Conservation (phyloP, 2,113 vertebrate genomes). For the Upupa epops region DNA sequence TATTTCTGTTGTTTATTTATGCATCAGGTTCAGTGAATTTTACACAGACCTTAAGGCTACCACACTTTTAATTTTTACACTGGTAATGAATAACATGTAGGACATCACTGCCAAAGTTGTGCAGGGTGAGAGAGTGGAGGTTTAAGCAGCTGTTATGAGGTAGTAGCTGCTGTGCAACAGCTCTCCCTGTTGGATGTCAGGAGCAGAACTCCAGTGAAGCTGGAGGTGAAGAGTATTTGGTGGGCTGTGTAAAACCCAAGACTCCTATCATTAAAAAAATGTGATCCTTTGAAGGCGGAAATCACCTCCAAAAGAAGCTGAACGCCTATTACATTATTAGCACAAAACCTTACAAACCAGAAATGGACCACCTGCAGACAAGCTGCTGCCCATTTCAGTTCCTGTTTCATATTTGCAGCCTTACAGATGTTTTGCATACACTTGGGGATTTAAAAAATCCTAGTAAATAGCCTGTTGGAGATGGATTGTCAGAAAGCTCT, state of each 20-base stretch:
- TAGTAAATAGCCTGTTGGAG: conserved; percentile 25
- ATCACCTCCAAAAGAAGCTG: conserved; percentile 30
- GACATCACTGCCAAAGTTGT: neutral
- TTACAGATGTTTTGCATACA: conserved; percentile 50
- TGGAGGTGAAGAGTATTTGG: neutral
- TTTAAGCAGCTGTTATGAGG: neutral
- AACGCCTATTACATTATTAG: conserved; percentile 62
- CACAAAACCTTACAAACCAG: conserved; percentile 20
- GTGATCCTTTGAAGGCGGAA: conserved; percentile 49
- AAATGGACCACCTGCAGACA: conserved; percentile 52
- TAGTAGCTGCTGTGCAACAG: conserved; percentile 51
- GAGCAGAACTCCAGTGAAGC: neutral
- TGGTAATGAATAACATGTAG: neutral
- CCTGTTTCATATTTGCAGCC: conserved; percentile 53
- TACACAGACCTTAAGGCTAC: conserved; percentile 16
- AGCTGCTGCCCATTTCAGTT: conserved; percentile 47
- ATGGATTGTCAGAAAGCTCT: neutral
- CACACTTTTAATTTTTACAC: conserved; percentile 6
- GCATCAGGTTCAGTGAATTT: neutral
- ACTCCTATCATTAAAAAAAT: conserved; percentile 25
- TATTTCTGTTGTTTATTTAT: conserved; percentile 46
- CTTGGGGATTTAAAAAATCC: conserved; percentile 14
- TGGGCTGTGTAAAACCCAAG: neutral
- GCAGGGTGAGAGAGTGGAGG: neutral
- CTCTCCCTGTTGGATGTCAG: conserved; percentile 54